Base-by-base conservation (phyloP, 2,888 invertebrate species). In the Lycophotia porphyrea region DNA sequence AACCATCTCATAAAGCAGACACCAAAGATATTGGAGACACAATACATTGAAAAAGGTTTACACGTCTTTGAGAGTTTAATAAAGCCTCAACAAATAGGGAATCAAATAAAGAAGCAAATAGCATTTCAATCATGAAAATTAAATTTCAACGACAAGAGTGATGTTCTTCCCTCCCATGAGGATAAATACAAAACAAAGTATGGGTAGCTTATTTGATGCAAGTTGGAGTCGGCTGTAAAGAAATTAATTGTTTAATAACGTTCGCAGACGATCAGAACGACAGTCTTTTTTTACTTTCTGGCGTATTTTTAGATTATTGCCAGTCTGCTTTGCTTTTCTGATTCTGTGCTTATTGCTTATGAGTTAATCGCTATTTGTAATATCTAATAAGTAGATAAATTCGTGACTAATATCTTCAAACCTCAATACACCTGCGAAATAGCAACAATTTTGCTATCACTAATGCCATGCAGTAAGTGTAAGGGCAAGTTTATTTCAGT, bases 191-290 rank as follows among this genome's bases (percentile, higher is more conserved):
- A 71, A 64, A 74, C 49, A 74, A 71, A 82, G 39, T 3, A 39
- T 64, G 21, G n/a, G 18, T 8, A 66, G 60, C 36, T 70, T 82
- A 78, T 78, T 81, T 67, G 71, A 82, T 71, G 42, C 71, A 71
- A 82, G 60, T 67, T 71, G 58, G 24, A 81, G 34, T 58, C 31
- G 63, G 39, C 49, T 78, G 72, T 39, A 39, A 68, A 65, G 71
- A 83, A 83, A 82, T 82, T 71, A 81, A 81, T 69, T 75, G 69
- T 82, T 75, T 79, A 83, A 82, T 82, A 83, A 75, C 34, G 75
- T 69, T 79, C 55, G 79, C 39, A 75, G 83, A 75, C 79, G 64
- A 74, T 31, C 60, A 21, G 39, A 2, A 11, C 31, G 52, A 61
- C 55, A 15, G 49, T 31, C 4, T 58, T 55, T 74, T 64, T 49